Conservation (phyloP, 2,113 vertebrate species). For the Albula glossodonta region DNA sequence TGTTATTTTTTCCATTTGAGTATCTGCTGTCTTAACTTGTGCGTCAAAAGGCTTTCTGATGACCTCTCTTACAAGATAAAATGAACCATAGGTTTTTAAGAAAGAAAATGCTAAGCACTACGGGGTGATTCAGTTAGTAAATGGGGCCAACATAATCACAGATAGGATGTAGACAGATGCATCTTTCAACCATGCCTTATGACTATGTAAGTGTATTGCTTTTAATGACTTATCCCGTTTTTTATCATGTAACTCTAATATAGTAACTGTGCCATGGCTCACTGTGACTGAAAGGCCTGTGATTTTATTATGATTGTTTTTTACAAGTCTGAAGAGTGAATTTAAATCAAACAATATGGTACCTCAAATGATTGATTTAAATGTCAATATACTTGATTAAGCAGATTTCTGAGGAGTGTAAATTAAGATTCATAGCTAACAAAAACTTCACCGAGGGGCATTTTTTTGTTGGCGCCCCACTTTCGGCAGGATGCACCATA, state of each 20-base stretch:
- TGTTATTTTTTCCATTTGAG: conserved; percentile 25
- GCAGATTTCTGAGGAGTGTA: too few relatives aligned
- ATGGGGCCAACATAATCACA: too few relatives aligned
- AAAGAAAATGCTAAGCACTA: too few relatives aligned
- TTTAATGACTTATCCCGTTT: neutral
- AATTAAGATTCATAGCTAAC: too few relatives aligned
- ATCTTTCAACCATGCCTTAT: too few relatives aligned
- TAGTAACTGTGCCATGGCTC: neutral
- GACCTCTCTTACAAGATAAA: neutral
- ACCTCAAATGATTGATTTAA: neutral
- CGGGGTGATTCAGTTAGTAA: too few relatives aligned
- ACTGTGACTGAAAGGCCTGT: neutral
- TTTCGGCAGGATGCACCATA: neutral
- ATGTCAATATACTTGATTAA: neutral
- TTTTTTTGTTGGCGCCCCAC: neutral
- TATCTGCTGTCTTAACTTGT: conserved; percentile 20
- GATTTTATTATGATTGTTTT: neutral
- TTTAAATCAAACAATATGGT: neutral
- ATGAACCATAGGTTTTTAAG: neutral
- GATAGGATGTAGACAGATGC: too few relatives aligned
- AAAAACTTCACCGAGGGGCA: too few relatives aligned
- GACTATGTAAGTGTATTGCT: neutral
- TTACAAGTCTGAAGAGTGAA: neutral
- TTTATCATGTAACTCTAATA: neutral
- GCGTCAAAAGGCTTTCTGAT: conserved; percentile 15